These are phyloP conservation scores for Falcunculus frontatus DNA, from an alignment of 2,113 vertebrate genomes.

Conservation along the genomic window DNA sequence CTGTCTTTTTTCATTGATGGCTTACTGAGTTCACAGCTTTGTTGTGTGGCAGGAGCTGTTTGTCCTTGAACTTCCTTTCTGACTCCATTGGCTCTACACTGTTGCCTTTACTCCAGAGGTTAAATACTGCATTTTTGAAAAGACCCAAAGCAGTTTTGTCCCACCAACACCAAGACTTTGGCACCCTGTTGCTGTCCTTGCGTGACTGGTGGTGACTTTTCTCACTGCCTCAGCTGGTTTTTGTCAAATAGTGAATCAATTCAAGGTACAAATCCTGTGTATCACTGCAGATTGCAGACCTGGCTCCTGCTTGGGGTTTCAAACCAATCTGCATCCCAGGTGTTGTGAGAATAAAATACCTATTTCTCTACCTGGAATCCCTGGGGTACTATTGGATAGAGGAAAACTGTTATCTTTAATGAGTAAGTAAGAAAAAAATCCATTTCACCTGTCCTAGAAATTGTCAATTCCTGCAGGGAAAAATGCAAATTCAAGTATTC, in stretches of 20 bases:
- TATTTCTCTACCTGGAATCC: neutral
- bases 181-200: neutral
- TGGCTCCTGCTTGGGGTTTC: neutral
- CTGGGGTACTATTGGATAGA: neutral
- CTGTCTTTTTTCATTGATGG: neutral
- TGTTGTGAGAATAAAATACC: neutral
- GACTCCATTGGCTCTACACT: accelerated
- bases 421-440: neutral
- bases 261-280: neutral
- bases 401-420: neutral
- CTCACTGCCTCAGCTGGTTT: neutral
- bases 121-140: accelerated
- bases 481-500: neutral
- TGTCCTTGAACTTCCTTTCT: neutral
- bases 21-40: neutral
- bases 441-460: neutral
- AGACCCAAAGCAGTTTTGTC: neutral
- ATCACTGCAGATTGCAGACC: neutral
- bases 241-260: accelerated
- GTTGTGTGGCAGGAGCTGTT: neutral
- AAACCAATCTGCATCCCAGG: neutral
- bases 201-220: neutral
- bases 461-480: neutral
- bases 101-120: neutral
- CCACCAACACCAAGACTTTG: no score